phyloP scores from a whole-genome alignment of 2,797 vertebrate species.

The Chanos chanos region DNA sequence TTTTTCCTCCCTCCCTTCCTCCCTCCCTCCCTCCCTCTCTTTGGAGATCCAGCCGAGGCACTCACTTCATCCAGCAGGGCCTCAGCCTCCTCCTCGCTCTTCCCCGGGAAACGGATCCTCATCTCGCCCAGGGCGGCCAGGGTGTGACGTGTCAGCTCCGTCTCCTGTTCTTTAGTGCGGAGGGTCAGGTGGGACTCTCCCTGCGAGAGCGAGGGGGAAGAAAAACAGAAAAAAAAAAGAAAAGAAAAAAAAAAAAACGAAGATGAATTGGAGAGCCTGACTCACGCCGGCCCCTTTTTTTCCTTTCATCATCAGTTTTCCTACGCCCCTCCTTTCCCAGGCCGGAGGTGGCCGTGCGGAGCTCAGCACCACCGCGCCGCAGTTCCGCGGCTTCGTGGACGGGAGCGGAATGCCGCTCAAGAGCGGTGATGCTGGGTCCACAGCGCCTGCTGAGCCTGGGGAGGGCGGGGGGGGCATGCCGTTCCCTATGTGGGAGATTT shows the following conservation, averaged over 20 bases:
- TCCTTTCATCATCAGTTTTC: slow-evolving; percentile 47
- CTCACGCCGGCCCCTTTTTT: slow-evolving; percentile 14
- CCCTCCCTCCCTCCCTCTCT: too few species aligned
- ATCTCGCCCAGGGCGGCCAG: slow-evolving; percentile 87
- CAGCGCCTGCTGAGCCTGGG: too few species aligned
- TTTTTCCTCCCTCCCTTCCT: too few species aligned
- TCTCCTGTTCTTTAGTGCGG: slow-evolving; percentile 89
- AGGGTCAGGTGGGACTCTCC: slow-evolving; percentile 79
- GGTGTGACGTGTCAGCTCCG: slow-evolving; percentile 84
- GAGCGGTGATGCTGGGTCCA: too few species aligned
- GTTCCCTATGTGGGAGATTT: too few species aligned
- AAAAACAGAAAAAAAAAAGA: slow-evolving; percentile 19
- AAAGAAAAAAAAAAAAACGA: slow-evolving; percentile 34
- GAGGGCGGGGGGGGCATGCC: too few species aligned
- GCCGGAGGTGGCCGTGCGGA: background rate
- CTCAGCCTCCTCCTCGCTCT: slow-evolving; percentile 90
- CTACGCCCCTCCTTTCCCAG: background rate
- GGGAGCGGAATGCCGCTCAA: too few species aligned
- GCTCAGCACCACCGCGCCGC: background rate
- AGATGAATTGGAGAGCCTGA: slow-evolving; percentile 42
- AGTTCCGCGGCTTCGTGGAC: too few species aligned
- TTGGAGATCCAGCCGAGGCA: slow-evolving; percentile 33
- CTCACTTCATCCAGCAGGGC: slow-evolving; percentile 89
- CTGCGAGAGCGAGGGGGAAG: too few species aligned
- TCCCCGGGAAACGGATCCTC: slow-evolving; percentile 92